Evolutionary conservation across 2,888 invertebrate species (phyloP).

Genomic region (Erebia aethiops): DNA sequence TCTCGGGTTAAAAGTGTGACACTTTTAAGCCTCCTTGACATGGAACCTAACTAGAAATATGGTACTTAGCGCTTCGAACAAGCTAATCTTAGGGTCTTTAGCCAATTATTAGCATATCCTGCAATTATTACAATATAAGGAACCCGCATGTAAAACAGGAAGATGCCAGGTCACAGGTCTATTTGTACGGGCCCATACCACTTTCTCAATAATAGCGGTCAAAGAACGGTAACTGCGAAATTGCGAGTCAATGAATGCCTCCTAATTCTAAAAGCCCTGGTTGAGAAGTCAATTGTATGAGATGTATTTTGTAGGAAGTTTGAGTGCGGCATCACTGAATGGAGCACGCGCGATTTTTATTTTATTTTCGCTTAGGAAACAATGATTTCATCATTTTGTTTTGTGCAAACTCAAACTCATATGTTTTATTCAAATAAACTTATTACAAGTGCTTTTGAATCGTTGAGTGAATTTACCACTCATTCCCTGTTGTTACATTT

Average conservation of each 20-base stretch:
- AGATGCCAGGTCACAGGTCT: slow-evolving; percentile 40
- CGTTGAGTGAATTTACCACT: no score
- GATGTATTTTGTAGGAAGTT: no score
- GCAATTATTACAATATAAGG: slow-evolving; percentile 55
- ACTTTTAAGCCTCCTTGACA: not conserved
- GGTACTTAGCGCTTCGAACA: slow-evolving; percentile 9
- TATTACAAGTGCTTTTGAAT: no score
- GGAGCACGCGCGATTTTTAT: no score
- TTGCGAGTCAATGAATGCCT: not conserved
- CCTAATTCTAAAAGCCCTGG: not conserved
- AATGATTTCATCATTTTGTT: no score
- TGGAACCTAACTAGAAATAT: not conserved
- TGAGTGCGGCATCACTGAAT: no score
- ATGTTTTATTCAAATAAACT: no score
- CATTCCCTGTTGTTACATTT: no score
- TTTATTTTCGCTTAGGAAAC: no score
- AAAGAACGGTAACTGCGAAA: slow-evolving; percentile 8
- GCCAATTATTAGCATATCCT: slow-evolving; percentile 80
- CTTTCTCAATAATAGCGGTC: slow-evolving; percentile 18
- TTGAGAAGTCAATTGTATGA: not conserved
- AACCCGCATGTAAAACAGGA: slow-evolving; percentile 51
- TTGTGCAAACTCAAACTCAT: no score
- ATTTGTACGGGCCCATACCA: slow-evolving; percentile 8
- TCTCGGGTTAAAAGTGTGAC: not conserved
- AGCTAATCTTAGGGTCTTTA: slow-evolving; percentile 47